A percentile compares a stretch with the other conserved stretches of the same genome.
Conservation (phyloP, 2,888 invertebrate species). For the Nephrotoma flavescens region DNA sequence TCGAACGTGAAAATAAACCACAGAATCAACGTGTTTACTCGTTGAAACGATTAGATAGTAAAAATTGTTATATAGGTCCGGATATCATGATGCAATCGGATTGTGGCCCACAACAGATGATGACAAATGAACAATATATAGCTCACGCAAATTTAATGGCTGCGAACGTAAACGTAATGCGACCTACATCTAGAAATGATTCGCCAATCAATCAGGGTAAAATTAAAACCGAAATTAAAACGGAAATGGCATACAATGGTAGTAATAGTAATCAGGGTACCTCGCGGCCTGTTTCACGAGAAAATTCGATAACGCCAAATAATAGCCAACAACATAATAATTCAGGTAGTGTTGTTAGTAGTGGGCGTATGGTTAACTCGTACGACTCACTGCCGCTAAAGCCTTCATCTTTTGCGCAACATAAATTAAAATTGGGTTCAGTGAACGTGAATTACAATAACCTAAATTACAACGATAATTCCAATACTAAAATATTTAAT, state of each 20-base stretch:
- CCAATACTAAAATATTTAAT: neutral
- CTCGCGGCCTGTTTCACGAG: conserved; percentile 19
- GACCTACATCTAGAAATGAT: conserved; percentile 23
- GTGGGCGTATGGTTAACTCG: conserved; percentile 10
- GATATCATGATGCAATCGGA: conserved; percentile 84
- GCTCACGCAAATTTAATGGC: conserved; percentile 9
- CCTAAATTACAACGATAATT: conserved; percentile 3
- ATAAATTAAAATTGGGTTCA: conserved; percentile 29
- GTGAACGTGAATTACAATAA: conserved; percentile 17
- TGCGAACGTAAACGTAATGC: conserved; percentile 20
- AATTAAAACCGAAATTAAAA: neutral
- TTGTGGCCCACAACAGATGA: conserved; percentile 76
- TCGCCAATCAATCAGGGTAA: conserved; percentile 18
- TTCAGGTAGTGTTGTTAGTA: neutral
- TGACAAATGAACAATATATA: conserved; percentile 42
- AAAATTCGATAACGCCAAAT: conserved; percentile 10
- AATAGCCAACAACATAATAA: conserved; percentile 9
- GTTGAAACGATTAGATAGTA: conserved; percentile 82
- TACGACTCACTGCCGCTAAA: conserved; percentile 21
- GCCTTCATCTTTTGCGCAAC: conserved; percentile 29
- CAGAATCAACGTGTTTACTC: conserved; percentile 80
- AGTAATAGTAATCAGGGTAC: conserved; percentile 10
- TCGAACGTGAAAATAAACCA: conserved; percentile 72
- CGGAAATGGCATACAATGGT: neutral
- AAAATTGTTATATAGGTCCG: conserved; percentile 67